Base-by-base conservation (phyloP, 2,113 vertebrate species). In the Cettia cetti region DNA sequence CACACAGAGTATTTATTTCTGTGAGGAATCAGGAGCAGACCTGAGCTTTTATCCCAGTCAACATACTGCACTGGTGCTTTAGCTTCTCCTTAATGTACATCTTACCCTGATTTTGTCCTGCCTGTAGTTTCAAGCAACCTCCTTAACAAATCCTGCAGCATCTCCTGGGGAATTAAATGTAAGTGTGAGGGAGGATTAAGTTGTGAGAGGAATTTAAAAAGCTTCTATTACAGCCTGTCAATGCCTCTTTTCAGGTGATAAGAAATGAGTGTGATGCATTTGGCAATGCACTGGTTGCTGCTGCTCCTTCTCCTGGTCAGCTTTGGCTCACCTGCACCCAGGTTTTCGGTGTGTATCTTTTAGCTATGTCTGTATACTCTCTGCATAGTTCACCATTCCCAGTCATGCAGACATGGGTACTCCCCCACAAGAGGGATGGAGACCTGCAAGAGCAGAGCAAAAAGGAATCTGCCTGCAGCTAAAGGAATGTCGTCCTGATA, bases 321-420 rank as follows among this genome's bases (percentile, higher is more conserved):
- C 89, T 93, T 86, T 20, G 31, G 90, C 53, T 82, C 96, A 53
- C 90, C 96, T 39, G 97, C 94, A 39, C 95, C 97, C 50, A 78
- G 96, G 75, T 92, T 92, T 54, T 94, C 89, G 22, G 99, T 99
- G 97, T 2, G 98, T 98, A 83, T 63, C 20, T 70, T 33, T 69
- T 39, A 20, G 24, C 37, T 13, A 13, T 11, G 13, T 35, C 45
- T 65, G 42, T 64, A 50, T 31, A 37, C n/a, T 37, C 22, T 71
- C 57, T 37, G 37, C 33, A 1, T 4, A 4, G 6, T 35, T 89
- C 42, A 13, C 17, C 23, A 8, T 50, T 82, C 47, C 42, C 30
- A 44, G 45, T 19, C 13, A 37, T 2, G 4, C 15, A 60, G 60
- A 24, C 35, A 5, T 9, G 45, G 22, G 35, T 39, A 44, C 4